phyloP scores from a whole-genome alignment of 2,888 invertebrate genomes.

The Flexamia atlantica region DNA sequence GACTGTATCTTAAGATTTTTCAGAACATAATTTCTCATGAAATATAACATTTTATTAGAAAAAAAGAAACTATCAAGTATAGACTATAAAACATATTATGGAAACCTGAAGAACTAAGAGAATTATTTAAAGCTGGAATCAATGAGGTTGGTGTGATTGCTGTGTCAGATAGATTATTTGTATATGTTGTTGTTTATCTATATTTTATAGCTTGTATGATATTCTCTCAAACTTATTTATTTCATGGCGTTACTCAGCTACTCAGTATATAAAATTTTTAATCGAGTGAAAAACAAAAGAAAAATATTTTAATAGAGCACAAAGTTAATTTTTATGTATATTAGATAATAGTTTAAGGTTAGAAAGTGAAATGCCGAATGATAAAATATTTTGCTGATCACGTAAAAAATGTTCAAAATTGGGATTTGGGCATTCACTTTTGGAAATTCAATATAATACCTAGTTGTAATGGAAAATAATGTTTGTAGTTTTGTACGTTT shows the following conservation, averaged over 20 bases:
- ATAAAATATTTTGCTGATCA: slow-evolving; percentile 18
- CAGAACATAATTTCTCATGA: no score
- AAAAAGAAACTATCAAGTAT: background rate
- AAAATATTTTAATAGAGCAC: slow-evolving; percentile 36
- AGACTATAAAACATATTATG: background rate
- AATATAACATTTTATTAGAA: background rate
- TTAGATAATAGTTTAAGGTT: slow-evolving; percentile 16
- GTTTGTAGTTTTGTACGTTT: slow-evolving; percentile 38
- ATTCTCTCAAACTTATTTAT: background rate
- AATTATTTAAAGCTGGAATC: background rate
- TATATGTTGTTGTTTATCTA: slow-evolving; percentile 30
- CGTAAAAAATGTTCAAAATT: slow-evolving; percentile 29
- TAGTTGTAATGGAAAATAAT: slow-evolving; percentile 26
- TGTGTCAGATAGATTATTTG: background rate
- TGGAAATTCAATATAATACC: slow-evolving; percentile 14
- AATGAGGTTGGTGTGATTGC: background rate
- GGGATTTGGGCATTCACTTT: slow-evolving; percentile 52
- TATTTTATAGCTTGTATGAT: background rate
- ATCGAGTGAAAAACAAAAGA: background rate
- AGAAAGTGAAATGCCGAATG: slow-evolving; percentile 27
- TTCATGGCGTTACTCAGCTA: background rate
- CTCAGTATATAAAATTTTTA: background rate
- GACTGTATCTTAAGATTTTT: no score
- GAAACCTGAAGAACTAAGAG: background rate
- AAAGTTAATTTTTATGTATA: slow-evolving; percentile 23